These are phyloP conservation scores for Morone chrysops DNA, from an alignment of 2,113 vertebrate species.

Conservation along the genomic window DNA sequence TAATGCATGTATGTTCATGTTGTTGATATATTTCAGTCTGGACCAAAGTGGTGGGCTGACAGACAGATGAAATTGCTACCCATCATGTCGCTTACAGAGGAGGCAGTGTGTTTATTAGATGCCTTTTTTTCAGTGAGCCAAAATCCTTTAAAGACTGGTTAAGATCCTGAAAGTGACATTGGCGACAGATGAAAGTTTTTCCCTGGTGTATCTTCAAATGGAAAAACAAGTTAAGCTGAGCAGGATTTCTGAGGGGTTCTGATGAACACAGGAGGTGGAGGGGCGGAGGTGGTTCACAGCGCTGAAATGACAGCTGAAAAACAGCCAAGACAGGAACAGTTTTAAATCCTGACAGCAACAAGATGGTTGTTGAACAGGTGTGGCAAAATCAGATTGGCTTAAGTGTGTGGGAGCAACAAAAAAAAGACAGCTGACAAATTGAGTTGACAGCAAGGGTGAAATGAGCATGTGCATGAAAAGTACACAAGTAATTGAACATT, in stretches of 20 bases:
- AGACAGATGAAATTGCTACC: slow-evolving; percentile 1
- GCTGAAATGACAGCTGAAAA: slow-evolving; percentile 62
- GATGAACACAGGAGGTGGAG: slow-evolving; percentile 24
- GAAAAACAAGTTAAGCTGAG: slow-evolving; percentile 28
- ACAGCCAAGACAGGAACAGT: slow-evolving; percentile 46
- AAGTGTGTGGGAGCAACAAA: slow-evolving; percentile 11
- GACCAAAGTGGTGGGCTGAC: slow-evolving; percentile 1
- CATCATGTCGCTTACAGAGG: neutral
- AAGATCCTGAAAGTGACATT: slow-evolving; percentile 11
- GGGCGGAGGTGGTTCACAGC: slow-evolving; percentile 28
- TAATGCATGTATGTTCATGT: neutral
- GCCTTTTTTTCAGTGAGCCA: neutral
- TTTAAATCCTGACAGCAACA: slow-evolving; percentile 55
- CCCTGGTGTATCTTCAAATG: neutral
- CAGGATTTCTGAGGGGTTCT: slow-evolving; percentile 22
- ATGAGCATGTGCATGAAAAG: slow-evolving; percentile 12
- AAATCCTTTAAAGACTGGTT: slow-evolving; percentile 7
- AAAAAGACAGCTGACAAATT: slow-evolving; percentile 44
- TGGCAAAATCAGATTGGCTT: slow-evolving; percentile 46
- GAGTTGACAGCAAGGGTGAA: slow-evolving; percentile 38
- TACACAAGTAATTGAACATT: neutral
- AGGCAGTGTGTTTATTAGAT: slow-evolving; percentile 9
- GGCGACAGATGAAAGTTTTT: slow-evolving; percentile 31
- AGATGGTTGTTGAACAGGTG: slow-evolving; percentile 63
- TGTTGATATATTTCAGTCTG: neutral